Evolutionary conservation across 2,113 vertebrate genomes (phyloP).

Genomic region (Dendropsophus ebraccatus): DNA sequence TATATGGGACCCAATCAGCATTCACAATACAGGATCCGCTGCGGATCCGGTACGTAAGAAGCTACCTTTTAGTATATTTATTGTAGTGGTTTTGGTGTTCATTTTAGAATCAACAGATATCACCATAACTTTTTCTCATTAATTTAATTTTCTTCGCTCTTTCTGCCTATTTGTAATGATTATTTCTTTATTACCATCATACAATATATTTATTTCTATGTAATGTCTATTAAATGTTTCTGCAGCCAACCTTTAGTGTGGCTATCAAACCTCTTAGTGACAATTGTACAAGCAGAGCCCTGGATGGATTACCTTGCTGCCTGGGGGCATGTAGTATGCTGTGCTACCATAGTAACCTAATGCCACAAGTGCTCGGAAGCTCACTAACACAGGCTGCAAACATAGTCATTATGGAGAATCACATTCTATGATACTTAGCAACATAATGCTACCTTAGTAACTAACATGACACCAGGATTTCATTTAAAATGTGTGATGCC

Average conservation of each 20-base stretch:
- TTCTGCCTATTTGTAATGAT: neutral
- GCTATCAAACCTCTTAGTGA: constrained; percentile 30
- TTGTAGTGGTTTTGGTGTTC: too few relatives aligned
- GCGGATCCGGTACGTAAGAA: too few relatives aligned
- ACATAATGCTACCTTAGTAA: constrained; percentile 11
- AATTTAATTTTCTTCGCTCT: neutral
- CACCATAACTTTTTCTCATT: neutral
- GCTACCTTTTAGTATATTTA: too few relatives aligned
- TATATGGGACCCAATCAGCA: too few relatives aligned
- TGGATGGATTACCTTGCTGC: constrained; percentile 29
- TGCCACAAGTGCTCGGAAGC: constrained; percentile 18
- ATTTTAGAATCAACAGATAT: neutral
- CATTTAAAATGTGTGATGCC: constrained; percentile 5
- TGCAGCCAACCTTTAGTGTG: neutral
- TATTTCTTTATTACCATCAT: neutral
- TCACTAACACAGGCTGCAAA: neutral
- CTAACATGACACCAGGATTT: constrained; percentile 18
- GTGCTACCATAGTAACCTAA: constrained; percentile 41
- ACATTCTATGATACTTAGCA: constrained; percentile 9
- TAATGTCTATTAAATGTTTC: neutral
- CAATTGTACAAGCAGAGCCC: constrained; percentile 15
- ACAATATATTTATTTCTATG: neutral
- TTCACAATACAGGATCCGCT: too few relatives aligned
- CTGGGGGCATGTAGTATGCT: constrained; percentile 25
- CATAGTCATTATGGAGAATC: neutral